phyloP scores from a whole-genome alignment of 2,888 invertebrate genomes.

The Ganaspis brasiliensis region DNA sequence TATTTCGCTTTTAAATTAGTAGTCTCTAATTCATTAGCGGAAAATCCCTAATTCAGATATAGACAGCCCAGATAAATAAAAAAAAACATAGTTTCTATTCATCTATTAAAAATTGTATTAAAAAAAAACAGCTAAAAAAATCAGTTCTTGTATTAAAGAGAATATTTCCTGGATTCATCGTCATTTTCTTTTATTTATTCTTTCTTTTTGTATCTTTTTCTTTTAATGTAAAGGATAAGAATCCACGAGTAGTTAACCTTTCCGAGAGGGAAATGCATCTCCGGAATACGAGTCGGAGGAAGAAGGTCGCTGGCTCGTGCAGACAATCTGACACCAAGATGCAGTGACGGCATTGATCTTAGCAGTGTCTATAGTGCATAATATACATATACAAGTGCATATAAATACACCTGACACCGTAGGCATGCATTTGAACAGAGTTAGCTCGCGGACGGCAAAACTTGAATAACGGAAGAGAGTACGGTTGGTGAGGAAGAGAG shows the following conservation, averaged over 20 bases:
- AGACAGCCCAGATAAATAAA: too few relatives aligned
- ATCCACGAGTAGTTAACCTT: slow-evolving; percentile 6
- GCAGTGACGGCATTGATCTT: slow-evolving; percentile 22
- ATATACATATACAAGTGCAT: neutral
- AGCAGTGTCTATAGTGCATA: neutral
- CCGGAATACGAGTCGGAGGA: neutral
- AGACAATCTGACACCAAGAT: slow-evolving; percentile 21
- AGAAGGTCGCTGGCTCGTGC: neutral
- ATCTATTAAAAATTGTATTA: too few relatives aligned
- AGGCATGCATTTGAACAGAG: neutral
- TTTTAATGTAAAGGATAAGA: neutral
- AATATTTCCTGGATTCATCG: too few relatives aligned
- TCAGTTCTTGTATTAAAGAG: too few relatives aligned
- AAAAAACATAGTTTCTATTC: too few relatives aligned
- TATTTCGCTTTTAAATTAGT: too few relatives aligned
- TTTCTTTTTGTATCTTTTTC: too few relatives aligned
- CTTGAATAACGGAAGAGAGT: neutral
- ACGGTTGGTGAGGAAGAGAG: neutral
- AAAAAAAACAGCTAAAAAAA: too few relatives aligned
- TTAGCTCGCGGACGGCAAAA: neutral
- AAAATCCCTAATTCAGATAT: too few relatives aligned
- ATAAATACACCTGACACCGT: neutral
- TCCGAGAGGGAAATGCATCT: slow-evolving; percentile 8
- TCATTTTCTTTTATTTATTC: too few relatives aligned
- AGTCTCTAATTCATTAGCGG: too few relatives aligned